Evolutionary conservation across 2,797 vertebrate species (phyloP).

Genomic region (Odontamblyopus rebecca): DNA sequence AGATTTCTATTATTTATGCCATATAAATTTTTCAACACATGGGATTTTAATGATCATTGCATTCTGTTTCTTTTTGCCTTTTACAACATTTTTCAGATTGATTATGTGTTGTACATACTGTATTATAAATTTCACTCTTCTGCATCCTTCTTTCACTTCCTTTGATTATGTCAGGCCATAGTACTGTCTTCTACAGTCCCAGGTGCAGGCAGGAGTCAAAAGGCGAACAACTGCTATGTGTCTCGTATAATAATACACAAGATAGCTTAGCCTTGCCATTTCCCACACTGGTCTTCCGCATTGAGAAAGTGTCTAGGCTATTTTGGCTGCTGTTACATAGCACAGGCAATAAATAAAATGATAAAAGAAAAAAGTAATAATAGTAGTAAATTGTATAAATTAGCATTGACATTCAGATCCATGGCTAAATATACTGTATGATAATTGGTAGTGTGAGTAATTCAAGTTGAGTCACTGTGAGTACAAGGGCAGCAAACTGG

Average conservation of each 20-base stretch:
- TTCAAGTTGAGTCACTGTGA: slow-evolving; percentile 31
- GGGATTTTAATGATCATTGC: neutral
- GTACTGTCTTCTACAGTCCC: neutral
- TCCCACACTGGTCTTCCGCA: slow-evolving; percentile 16
- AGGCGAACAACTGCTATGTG: slow-evolving; percentile 46
- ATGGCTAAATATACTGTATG: slow-evolving; percentile 27
- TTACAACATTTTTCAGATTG: neutral
- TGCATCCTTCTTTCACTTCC: neutral
- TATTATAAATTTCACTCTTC: neutral
- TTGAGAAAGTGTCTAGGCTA: slow-evolving; percentile 22
- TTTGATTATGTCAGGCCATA: neutral
- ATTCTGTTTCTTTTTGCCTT: neutral
- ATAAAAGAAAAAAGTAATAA: neutral
- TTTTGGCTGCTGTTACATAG: slow-evolving; percentile 14
- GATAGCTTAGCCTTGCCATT: slow-evolving; percentile 30
- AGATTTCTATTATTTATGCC: neutral
- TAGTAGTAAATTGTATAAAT: neutral
- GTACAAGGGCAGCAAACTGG: slow-evolving; percentile 54
- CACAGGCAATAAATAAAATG: slow-evolving; percentile 15
- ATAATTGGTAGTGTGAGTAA: slow-evolving; percentile 38
- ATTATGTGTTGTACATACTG: neutral
- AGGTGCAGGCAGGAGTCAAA: slow-evolving; percentile 35
- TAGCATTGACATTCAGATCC: slow-evolving; percentile 1
- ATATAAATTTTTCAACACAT: neutral
- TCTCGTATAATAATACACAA: slow-evolving; percentile 54